phyloP scores from a whole-genome alignment of 1,140 invertebrate species.

The Drosophila subobscura region DNA sequence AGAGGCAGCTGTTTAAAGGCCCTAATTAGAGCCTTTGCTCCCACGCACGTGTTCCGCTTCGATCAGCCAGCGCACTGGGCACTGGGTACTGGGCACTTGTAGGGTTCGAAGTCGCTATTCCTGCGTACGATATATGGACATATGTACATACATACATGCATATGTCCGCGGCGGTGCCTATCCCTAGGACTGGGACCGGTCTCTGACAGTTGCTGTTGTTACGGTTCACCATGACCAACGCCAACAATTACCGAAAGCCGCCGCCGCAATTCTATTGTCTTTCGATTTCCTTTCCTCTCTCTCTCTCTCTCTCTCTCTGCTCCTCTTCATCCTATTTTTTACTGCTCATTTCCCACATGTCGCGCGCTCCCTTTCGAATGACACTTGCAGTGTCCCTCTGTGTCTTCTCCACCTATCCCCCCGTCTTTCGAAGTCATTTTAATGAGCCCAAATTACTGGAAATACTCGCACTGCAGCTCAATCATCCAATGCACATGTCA shows the following conservation, averaged over 20 bases:
- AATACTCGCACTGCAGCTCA: slow-evolving; percentile 58
- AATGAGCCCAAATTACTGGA: slow-evolving; percentile 77
- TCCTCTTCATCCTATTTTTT: slow-evolving; percentile 39
- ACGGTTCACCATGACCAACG: slow-evolving; percentile 81
- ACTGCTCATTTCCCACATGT: slow-evolving; percentile 79
- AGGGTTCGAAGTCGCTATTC: too few relatives aligned
- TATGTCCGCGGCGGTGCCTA: too few relatives aligned
- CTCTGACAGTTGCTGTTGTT: slow-evolving; percentile 79
- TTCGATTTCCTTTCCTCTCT: slow-evolving; percentile 63
- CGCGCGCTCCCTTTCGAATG: slow-evolving; percentile 33
- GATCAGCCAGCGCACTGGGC: too few relatives aligned
- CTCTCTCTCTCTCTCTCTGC: background rate
- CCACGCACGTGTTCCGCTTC: slow-evolving; percentile 63
- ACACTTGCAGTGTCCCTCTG: slow-evolving; percentile 33
- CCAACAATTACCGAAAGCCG: slow-evolving; percentile 67
- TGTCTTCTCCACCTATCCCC: background rate
- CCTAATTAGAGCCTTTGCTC: slow-evolving; percentile 69
- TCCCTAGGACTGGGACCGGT: slow-evolving; percentile 9
- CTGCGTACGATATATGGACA: too few relatives aligned
- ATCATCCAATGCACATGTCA: slow-evolving; percentile 56
- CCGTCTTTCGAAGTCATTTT: slow-evolving; percentile 64
- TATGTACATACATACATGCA: too few relatives aligned
- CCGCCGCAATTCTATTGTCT: slow-evolving; percentile 79
- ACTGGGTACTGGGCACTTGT: too few relatives aligned
- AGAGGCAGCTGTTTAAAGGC: slow-evolving; percentile 22